A percentile compares a stretch with the other conserved stretches of the same genome.
Evolutionary conservation across 2,888 invertebrate species (phyloP).

Genomic region (Eupeodes latifasciatus): DNA sequence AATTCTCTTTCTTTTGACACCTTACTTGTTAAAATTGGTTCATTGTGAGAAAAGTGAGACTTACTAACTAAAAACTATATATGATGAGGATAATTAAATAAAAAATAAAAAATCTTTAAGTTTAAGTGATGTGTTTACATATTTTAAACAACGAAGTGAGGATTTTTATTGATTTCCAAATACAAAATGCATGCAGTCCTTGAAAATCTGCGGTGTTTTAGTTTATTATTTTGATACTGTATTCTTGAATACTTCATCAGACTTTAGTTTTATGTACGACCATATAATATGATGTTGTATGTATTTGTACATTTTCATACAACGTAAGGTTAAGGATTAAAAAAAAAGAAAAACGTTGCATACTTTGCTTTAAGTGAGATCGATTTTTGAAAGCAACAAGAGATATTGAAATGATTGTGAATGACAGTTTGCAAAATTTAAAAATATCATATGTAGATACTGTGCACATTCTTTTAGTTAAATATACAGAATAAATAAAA

Average conservation of each 20-base stretch:
- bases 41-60: too few relatives aligned
- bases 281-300: not conserved
- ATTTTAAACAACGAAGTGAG: slow-evolving; percentile 11
- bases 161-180: slow-evolving; percentile 55
- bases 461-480: not conserved
- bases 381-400: slow-evolving; percentile 13
- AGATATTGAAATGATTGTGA: not conserved
- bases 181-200: slow-evolving; percentile 40
- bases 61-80: too few relatives aligned
- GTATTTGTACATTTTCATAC: not conserved
- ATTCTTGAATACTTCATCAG: slow-evolving; percentile 2
- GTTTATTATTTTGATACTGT: slow-evolving; percentile 21
- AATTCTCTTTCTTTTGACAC: too few relatives aligned
- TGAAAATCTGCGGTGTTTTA: slow-evolving; percentile 47
- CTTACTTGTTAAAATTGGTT: too few relatives aligned
- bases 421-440: slow-evolving; percentile 6
- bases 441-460: not conserved
- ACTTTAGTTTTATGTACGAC: slow-evolving; percentile 4
- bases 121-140: too few relatives aligned
- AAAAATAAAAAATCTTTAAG: not conserved
- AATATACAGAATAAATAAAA: not conserved
- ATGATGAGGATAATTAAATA: not conserved
- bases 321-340: slow-evolving; percentile 4
- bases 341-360: not conserved
- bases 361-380: slow-evolving; percentile 9